Percentiles rank a stretch among this genome's conserved stretches.
Conservation (phyloP, 2,797 vertebrate genomes). For the Gobionotothen gibberifrons region DNA sequence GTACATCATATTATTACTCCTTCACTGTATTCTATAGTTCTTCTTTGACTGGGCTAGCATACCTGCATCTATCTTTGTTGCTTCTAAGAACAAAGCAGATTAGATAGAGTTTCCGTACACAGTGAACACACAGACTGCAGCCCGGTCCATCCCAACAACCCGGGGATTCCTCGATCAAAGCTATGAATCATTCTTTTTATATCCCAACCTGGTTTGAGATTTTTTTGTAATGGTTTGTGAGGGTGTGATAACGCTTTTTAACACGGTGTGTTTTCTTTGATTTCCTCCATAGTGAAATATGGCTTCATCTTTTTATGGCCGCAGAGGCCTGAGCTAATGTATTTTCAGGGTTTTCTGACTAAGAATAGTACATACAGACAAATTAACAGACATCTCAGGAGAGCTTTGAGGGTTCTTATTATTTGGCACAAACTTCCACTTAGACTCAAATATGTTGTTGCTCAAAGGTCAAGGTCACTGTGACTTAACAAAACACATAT, state of each 20-base stretch:
- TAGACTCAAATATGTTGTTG: no score
- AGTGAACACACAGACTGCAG: constrained; percentile 30
- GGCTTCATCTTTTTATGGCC: background rate
- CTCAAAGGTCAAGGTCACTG: no score
- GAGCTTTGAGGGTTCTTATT: no score
- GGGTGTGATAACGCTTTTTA: constrained; percentile 1
- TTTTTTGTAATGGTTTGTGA: constrained; percentile 4
- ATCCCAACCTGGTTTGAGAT: constrained; percentile 19
- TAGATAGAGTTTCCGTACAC: constrained; percentile 21
- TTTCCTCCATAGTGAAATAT: constrained; percentile 8
- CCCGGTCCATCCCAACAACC: constrained; percentile 37
- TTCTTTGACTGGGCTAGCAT: background rate
- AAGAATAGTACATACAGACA: no score
- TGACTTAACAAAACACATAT: no score
- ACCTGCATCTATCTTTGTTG: constrained; percentile 10
- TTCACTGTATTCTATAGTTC: background rate
- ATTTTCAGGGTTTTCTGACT: no score
- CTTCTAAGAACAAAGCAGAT: constrained; percentile 2
- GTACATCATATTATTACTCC: no score
- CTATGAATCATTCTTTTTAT: constrained; percentile 48
- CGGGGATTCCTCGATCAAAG: constrained; percentile 58
- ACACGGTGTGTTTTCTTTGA: constrained; percentile 14
- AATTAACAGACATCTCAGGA: no score
- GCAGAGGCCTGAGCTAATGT: no score
- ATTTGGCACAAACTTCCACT: no score